A percentile compares a stretch with the other conserved stretches of the same genome.
These are phyloP conservation scores for Mythimna albipuncta DNA, from an alignment of 2,888 invertebrate species.

Conservation along the genomic window DNA sequence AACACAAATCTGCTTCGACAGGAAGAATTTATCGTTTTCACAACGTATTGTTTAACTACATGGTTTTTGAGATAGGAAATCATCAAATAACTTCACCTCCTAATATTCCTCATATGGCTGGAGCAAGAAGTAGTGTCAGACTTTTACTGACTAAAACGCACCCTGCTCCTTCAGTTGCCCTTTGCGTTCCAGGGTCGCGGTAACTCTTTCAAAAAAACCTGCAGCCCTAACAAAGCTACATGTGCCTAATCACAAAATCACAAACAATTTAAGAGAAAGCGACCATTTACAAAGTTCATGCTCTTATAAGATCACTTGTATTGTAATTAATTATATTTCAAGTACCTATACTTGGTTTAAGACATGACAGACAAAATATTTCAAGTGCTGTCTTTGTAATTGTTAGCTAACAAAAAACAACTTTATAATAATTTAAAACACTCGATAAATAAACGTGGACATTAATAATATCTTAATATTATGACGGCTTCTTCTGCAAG, in stretches of 20 bases:
- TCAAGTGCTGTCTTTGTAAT: slow-evolving; percentile 43
- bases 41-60: neutral
- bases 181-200: too few species aligned
- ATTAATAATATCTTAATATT: neutral
- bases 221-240: too few species aligned
- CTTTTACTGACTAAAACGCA: too few species aligned
- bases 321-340: slow-evolving; percentile 73
- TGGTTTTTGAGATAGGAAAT: too few species aligned
- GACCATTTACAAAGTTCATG: slow-evolving; percentile 64
- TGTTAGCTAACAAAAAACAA: neutral
- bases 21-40: neutral
- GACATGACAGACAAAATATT: slow-evolving; percentile 65
- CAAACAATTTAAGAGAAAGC: slow-evolving; percentile 74
- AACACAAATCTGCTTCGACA: slow-evolving; percentile 1
- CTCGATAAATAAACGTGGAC: slow-evolving; percentile 11
- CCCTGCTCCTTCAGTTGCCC: too few species aligned
- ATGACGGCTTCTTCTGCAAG: neutral
- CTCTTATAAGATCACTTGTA: slow-evolving; percentile 65
- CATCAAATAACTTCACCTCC: too few species aligned
- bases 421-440: slow-evolving; percentile 14
- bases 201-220: too few species aligned
- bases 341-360: slow-evolving; percentile 63
- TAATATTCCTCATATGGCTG: too few species aligned
- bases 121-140: too few species aligned
- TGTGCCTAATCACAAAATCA: slow-evolving; percentile 12